These are phyloP conservation scores for Clytia hemisphaerica DNA, from an alignment of 30 jellyfish, hydroid and myxozoan species.

Conservation along the genomic window DNA sequence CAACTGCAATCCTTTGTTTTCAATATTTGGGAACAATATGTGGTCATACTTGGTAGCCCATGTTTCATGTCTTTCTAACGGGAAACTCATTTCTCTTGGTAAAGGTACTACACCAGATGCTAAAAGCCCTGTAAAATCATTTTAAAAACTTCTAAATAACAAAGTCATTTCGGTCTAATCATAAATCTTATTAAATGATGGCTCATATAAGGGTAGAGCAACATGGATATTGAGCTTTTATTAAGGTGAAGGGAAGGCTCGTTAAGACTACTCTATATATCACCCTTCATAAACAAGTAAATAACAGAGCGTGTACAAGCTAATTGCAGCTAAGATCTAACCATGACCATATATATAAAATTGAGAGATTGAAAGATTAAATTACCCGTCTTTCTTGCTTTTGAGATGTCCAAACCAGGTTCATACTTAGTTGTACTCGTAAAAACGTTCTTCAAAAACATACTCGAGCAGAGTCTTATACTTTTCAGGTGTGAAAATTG, in stretches of 20 bases:
- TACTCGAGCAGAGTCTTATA: conserved; percentile 69
- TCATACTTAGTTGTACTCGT: conserved; percentile 60
- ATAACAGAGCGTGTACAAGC: too few relatives aligned
- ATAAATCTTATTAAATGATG: background rate
- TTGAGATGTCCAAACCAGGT: conserved; percentile 76
- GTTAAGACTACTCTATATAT: too few relatives aligned
- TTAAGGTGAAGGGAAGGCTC: too few relatives aligned
- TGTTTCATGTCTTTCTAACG: conserved; percentile 50
- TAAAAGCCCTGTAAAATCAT: conserved; percentile 43
- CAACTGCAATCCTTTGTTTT: too few relatives aligned
- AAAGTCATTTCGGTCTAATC: background rate
- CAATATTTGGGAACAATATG: conserved; percentile 52
- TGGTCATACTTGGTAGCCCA: conserved; percentile 72
- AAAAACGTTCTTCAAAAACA: conserved; percentile 71
- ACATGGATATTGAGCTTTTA: too few relatives aligned
- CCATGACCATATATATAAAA: too few relatives aligned
- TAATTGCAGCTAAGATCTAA: too few relatives aligned
- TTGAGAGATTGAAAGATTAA: background rate
- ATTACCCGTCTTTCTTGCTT: conserved; percentile 81
- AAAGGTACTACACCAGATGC: conserved; percentile 67
- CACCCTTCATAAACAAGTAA: too few relatives aligned
- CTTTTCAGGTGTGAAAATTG: conserved; percentile 56
- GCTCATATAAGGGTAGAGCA: background rate
- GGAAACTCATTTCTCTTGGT: conserved; percentile 93
- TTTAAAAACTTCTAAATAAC: background rate